Evolutionary conservation across 2,888 invertebrate genomes (phyloP), one percentile per base, ranked within the genome.

Genomic region (Pelosia muscerda): DNA sequence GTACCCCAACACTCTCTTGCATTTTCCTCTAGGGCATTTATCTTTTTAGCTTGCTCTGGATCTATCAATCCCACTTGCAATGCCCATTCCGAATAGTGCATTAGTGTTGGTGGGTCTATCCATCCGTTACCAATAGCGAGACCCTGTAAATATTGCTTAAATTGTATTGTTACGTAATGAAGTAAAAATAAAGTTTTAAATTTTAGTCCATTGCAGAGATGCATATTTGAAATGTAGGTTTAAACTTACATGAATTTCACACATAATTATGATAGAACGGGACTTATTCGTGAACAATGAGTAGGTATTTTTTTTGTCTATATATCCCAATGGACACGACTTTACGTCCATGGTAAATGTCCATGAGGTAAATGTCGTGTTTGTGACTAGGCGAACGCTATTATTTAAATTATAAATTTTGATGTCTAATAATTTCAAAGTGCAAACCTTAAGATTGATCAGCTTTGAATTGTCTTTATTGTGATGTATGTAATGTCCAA

Each of bases 401-500:
- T n/a, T n/a, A n/a, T n/a, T n/a, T n/a, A 34, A 34, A 34, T 38
- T 38, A 3, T 3, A 2, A 38, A 15, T 38, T 15, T 38, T 38
- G 15, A 42, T 19, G 19, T 19, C 5, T 42, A 42, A n/a, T 49
- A n/a, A 49, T 49, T 9, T 49, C n/a, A n/a, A 49, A 49, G n/a
- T 49, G 5, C 53, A 22, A 28, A 63, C 63, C 61, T 68, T 79
- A 13, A 88, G 77, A 77, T 87, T 88, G 10, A 88, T 84, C 13
- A 62, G 78, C 73, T n/a, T 73, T 34, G 84, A 38, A 31, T 68
- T 63, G 65, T 75, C 84, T 82, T 55, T 73, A 9, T 68, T 65
- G 10, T 58, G 65, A 57, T 70, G 74, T 69, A 86, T 79, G 53
- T 79, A 77, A 53, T 78, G 73, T 8, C 93, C 93, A 63, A 96